phyloP scores from a whole-genome alignment of 2,797 vertebrate genomes.

The Ciconia nigra region DNA sequence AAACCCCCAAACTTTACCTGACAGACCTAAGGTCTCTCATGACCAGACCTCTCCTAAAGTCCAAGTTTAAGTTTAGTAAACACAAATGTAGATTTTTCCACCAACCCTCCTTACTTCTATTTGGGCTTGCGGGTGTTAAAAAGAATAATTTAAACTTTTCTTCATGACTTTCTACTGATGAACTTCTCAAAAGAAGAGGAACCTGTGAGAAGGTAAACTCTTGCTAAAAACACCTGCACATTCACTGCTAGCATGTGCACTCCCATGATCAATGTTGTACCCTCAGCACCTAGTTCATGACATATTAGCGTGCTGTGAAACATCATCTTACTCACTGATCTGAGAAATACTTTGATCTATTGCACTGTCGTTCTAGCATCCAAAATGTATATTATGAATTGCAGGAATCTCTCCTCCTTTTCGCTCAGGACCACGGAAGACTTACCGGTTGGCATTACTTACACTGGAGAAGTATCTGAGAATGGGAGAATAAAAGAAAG shows the following conservation, averaged over 20 bases:
- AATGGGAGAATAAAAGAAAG: background rate
- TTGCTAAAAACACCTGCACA: background rate
- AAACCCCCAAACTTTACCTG: background rate
- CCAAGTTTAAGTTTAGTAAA: background rate
- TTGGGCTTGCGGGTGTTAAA: background rate
- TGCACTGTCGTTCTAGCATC: background rate
- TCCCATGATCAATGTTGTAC: background rate
- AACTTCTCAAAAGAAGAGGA: background rate
- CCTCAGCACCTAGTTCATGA: background rate
- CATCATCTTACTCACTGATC: background rate
- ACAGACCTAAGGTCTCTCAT: background rate
- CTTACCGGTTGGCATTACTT: background rate
- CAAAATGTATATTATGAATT: background rate
- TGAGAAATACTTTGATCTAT: background rate
- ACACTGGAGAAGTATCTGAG: background rate
- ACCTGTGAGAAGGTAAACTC: background rate
- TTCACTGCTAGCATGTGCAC: background rate
- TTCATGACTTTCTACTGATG: background rate
- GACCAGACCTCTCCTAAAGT: background rate
- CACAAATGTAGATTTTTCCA: background rate
- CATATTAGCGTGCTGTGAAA: background rate
- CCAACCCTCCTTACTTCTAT: background rate
- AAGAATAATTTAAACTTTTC: background rate
- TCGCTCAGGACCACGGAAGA: background rate
- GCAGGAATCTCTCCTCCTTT: background rate